A percentile compares a stretch with the other conserved stretches of the same genome.
These are phyloP conservation scores for Drosophila orena DNA, from an alignment of 1,140 invertebrate species.

Conservation along the genomic window DNA sequence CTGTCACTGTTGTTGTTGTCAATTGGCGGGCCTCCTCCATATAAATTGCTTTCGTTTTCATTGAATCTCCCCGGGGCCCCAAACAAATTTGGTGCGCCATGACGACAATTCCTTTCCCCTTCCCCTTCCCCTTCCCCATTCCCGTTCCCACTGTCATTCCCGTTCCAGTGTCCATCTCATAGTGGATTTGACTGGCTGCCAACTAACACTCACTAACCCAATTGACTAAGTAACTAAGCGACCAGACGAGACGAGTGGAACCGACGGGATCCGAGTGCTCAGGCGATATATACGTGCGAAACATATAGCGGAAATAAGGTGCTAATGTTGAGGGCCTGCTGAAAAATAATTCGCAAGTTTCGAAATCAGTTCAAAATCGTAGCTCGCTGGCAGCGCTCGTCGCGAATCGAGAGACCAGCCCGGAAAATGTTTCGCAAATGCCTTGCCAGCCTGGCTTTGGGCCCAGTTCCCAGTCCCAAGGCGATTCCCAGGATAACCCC, in stretches of 20 bases:
- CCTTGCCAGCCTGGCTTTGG: constrained; percentile 48
- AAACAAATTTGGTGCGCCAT: constrained; percentile 65
- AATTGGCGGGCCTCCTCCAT: constrained; percentile 68
- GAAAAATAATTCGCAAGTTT: constrained; percentile 66
- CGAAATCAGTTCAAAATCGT: constrained; percentile 75
- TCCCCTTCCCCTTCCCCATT: too few relatives aligned
- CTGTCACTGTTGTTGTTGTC: constrained; percentile 40
- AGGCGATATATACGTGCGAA: constrained; percentile 57
- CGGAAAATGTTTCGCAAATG: constrained; percentile 74
- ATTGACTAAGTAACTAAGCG: constrained; percentile 13
- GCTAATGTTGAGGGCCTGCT: constrained; percentile 40
- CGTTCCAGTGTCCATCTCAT: constrained; percentile 21
- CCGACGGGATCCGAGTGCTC: constrained; percentile 55
- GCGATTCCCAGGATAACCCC: constrained; percentile 29
- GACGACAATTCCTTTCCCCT: constrained; percentile 66
- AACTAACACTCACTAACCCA: constrained; percentile 40
- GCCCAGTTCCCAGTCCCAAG: neutral
- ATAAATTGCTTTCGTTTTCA: constrained; percentile 63
- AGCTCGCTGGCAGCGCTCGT: constrained; percentile 52
- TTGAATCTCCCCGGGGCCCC: constrained; percentile 41
- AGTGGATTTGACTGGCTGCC: constrained; percentile 71
- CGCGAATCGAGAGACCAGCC: neutral
- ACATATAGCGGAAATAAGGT: constrained; percentile 61
- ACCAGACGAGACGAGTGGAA: neutral
- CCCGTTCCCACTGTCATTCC: constrained; percentile 16